Percentiles rank a stretch among this genome's conserved stretches.
Evolutionary conservation across 1,140 invertebrate genomes (phyloP).

Genomic region (Drosophila nebulosa): DNA sequence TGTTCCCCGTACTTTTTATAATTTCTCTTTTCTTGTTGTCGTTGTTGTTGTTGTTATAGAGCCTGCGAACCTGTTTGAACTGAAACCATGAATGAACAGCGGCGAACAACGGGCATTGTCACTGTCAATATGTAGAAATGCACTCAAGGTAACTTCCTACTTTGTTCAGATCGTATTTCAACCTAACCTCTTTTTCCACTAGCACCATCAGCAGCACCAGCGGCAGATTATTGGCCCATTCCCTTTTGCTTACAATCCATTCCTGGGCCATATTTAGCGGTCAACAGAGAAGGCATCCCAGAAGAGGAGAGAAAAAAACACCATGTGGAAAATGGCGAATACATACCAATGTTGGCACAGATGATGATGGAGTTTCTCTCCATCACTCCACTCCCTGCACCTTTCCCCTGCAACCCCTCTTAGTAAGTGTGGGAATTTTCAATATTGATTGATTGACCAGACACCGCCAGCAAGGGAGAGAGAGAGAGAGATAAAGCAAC

Average conservation of each 20-base stretch:
- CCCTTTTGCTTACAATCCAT: neutral
- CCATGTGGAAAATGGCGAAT: constrained; percentile 59
- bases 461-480: constrained; percentile 1
- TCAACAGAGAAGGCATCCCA: constrained; percentile 21
- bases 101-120: constrained; percentile 65
- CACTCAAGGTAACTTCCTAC: constrained; percentile 78
- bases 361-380: constrained; percentile 6
- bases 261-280: constrained; percentile 55
- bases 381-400: neutral
- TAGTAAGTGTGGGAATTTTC: constrained; percentile 49
- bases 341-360: neutral
- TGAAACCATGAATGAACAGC: constrained; percentile 75
- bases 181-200: constrained; percentile 55
- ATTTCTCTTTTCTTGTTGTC: constrained; percentile 8
- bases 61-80: constrained; percentile 73
- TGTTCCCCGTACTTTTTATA: neutral
- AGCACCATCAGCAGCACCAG: neutral
- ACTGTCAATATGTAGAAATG: constrained; percentile 76
- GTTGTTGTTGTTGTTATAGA: constrained; percentile 6
- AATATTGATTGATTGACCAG: constrained; percentile 69
- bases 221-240: constrained; percentile 52
- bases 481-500: neutral
- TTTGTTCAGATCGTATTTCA: constrained; percentile 67
- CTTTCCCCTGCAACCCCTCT: no score
- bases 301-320: constrained; percentile 30